A percentile compares a stretch with the other conserved stretches of the same genome.
phyloP scores from a whole-genome alignment of 2,113 vertebrate species.

The Hystrix brachyura region DNA sequence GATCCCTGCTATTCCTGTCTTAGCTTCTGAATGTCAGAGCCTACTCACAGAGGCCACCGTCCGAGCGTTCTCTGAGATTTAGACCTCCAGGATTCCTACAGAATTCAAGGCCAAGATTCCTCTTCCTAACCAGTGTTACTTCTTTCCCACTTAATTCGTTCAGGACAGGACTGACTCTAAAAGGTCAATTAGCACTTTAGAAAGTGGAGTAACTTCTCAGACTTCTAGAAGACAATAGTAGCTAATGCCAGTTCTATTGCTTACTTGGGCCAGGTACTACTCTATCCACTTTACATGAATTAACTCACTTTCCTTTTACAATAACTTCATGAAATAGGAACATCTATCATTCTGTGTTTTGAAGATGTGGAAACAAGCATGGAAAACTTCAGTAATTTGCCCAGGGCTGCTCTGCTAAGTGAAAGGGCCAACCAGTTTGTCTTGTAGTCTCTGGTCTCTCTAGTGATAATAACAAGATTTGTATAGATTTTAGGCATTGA shows the following conservation, averaged over 20 bases:
- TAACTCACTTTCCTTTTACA: neutral
- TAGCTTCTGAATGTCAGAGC: slow-evolving; percentile 1
- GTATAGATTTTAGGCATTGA: neutral
- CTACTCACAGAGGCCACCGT: neutral
- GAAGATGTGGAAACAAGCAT: neutral
- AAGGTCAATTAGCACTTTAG: neutral
- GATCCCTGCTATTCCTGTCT: neutral
- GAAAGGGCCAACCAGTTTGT: neutral
- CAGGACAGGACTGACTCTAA: neutral
- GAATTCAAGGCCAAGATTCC: neutral
- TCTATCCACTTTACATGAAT: neutral
- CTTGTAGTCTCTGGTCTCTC: neutral
- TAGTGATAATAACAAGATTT: neutral
- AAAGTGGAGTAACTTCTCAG: neutral
- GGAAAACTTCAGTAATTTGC: neutral
- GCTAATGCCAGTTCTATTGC: neutral
- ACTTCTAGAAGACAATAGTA: neutral
- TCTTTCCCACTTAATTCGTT: slow-evolving; percentile 29
- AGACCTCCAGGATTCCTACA: neutral
- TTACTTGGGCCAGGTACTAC: neutral
- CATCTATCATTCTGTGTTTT: neutral
- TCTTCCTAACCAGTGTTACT: neutral
- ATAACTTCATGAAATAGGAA: neutral
- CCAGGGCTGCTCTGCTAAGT: neutral
- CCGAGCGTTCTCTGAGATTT: neutral